These are phyloP conservation scores for Tinamus guttatus DNA, from an alignment of 2,113 vertebrate species.

Conservation along the genomic window DNA sequence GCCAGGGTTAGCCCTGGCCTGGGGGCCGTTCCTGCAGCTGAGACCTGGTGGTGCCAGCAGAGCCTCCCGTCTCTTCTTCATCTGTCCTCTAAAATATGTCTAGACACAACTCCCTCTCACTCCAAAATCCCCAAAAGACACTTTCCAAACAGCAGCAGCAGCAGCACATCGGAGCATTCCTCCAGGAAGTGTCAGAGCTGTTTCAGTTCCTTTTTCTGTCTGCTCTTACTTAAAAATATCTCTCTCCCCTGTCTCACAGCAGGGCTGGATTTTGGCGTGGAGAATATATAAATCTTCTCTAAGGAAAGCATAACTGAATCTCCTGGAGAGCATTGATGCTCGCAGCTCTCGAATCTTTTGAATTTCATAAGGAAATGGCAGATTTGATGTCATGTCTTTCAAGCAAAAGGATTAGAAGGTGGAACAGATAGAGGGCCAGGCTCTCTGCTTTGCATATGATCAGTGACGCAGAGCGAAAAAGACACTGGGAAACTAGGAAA, in stretches of 20 bases:
- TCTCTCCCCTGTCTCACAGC: neutral
- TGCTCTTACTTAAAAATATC: neutral
- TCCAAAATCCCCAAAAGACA: neutral
- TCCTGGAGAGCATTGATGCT: neutral
- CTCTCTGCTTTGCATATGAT: neutral
- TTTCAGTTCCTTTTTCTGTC: neutral
- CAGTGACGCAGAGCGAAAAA: neutral
- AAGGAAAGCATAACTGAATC: neutral
- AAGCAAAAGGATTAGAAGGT: neutral
- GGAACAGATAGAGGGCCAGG: neutral
- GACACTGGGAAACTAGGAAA: neutral
- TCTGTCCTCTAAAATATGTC: neutral
- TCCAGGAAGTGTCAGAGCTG: neutral
- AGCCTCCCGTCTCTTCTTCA: neutral
- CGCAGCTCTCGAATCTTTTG: neutral
- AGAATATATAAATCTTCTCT: neutral
- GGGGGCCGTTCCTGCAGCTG: neutral
- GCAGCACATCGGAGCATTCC: neutral
- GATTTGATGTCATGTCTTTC: neutral
- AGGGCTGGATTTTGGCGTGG: neutral
- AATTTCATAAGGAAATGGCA: neutral
- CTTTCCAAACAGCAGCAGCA: neutral
- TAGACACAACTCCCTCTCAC: neutral
- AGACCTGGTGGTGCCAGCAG: neutral
- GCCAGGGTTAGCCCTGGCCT: neutral